Base-by-base conservation (phyloP, 2,113 vertebrate genomes). In the Pandion haliaetus region DNA sequence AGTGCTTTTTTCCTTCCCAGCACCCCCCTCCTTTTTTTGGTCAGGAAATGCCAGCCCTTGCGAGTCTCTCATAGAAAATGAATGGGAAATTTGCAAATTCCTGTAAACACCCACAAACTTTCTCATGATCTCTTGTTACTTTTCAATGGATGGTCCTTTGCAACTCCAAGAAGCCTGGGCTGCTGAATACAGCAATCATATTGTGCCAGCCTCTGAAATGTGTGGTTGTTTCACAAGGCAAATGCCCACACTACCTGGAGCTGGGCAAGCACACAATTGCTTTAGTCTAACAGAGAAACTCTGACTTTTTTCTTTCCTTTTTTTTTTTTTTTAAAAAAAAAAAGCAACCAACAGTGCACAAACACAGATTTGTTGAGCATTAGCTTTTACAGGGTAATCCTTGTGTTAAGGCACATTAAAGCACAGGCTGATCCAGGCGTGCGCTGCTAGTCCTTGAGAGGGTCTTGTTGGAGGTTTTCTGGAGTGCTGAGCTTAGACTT, bases 41-140 rank as follows among this genome's bases (percentile, higher is more conserved):
- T 92, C 88, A 93, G 95, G 95, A 96, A 97, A 94, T 96, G 95
- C 95, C 90, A 96, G 54, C 70, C 71, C 13, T 17, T 85, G 63
- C n/a, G 38, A 96, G 54, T 76, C 19, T 93, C 73, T 83, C 84
- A 76, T 38, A 93, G 80, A 85, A 96, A 97, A 78, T 50, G 84
- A 95, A 96, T 86, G 95, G 91, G 82, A 86, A 95, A 95, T 93
- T 81, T 91, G 54, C 87, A 80, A 95, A 97, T 89, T 96, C 95
- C 89, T 87, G 32, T 26, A 80, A 93, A 96, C 96, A 95, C 94
- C 95, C 95, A 96, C 95, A 94, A 97, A 96, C 80, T 92, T 96
- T 95, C 96, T 96, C 95, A 94, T 95, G 95, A 71, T 95, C 95
- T 91, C 93, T 91, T 88, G 91, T 32, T 90, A 63, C 83, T 93